These are phyloP conservation scores for Anoplolepis gracilipes DNA, from an alignment of 1,140 invertebrate species.

Conservation along the genomic window DNA sequence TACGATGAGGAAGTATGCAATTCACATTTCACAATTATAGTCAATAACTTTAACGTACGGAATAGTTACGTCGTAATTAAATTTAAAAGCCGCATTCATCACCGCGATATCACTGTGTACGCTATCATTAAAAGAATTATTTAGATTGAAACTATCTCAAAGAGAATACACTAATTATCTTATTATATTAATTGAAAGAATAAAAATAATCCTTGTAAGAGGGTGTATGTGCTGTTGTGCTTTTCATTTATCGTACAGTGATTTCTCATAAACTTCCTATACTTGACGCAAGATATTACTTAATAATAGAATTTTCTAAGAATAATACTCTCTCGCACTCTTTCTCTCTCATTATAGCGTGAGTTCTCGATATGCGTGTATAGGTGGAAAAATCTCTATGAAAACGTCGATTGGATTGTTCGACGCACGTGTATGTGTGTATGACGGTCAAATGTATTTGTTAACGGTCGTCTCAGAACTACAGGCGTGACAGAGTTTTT, in stretches of 20 bases:
- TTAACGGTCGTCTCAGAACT: constrained; percentile 84
- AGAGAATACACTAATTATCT: constrained; percentile 70
- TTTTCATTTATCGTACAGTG: constrained; percentile 64
- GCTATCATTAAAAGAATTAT: constrained; percentile 65
- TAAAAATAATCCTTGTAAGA: constrained; percentile 74
- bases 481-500: constrained; percentile 76
- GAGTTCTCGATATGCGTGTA: constrained; percentile 29
- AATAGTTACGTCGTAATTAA: constrained; percentile 55
- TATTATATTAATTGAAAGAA: constrained; percentile 74
- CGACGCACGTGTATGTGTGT: constrained; percentile 77
- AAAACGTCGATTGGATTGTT: constrained; percentile 79
- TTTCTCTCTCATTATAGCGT: constrained; percentile 54
- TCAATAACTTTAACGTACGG: constrained; percentile 75
- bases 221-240: constrained; percentile 73
- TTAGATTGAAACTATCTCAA: constrained; percentile 63
- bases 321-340: constrained; percentile 48
- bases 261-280: constrained; percentile 40
- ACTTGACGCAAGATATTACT: constrained; percentile 30
- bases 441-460: constrained; percentile 83
- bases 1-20: constrained; percentile 36
- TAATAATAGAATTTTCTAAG: constrained; percentile 40
- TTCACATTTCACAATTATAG: constrained; percentile 73
- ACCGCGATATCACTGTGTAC: constrained; percentile 65
- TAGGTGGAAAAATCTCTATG: constrained; percentile 7
- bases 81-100: constrained; percentile 61